Evolutionary conservation across 2,888 invertebrate genomes (phyloP).

Genomic region (Chymomyza caudatula): DNA sequence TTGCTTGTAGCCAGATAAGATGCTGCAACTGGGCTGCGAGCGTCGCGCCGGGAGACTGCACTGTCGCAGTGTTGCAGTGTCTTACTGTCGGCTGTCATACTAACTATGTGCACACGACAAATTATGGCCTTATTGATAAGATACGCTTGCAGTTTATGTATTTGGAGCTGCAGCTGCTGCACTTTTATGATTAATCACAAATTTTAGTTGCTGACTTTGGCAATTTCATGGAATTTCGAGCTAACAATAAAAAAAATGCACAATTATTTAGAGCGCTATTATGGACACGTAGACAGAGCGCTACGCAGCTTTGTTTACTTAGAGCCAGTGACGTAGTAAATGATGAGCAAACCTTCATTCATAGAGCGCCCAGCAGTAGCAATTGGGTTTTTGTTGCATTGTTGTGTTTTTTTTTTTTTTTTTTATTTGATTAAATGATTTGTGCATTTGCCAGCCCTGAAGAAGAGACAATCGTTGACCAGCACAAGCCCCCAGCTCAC

Average conservation of each 20-base stretch:
- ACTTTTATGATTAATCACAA: constrained; percentile 44
- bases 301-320: not conserved
- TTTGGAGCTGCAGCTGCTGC: constrained; percentile 21
- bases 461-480: constrained; percentile 9
- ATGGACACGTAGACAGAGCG: too few relatives aligned
- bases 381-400: not conserved
- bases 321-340: too few relatives aligned
- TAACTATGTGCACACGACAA: constrained; percentile 56
- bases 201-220: constrained; percentile 11
- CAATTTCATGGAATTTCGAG: constrained; percentile 45
- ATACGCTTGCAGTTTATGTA: too few relatives aligned
- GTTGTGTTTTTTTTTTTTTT: not conserved
- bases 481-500: constrained; percentile 8
- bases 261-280: not conserved
- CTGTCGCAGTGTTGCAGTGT: not conserved
- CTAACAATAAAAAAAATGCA: not conserved
- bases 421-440: constrained; percentile 57
- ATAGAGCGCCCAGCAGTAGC: constrained; percentile 26
- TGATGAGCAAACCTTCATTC: too few relatives aligned
- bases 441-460: constrained; percentile 37
- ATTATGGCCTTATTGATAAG: constrained; percentile 69
- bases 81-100: constrained; percentile 18
- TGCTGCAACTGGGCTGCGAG: constrained; percentile 15
- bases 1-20: not conserved
- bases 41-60: too few relatives aligned